Evolutionary conservation across 2,797 vertebrate species (phyloP), one percentile per base, ranked within the genome.

Genomic region (Lindbergichthys nudifrons): DNA sequence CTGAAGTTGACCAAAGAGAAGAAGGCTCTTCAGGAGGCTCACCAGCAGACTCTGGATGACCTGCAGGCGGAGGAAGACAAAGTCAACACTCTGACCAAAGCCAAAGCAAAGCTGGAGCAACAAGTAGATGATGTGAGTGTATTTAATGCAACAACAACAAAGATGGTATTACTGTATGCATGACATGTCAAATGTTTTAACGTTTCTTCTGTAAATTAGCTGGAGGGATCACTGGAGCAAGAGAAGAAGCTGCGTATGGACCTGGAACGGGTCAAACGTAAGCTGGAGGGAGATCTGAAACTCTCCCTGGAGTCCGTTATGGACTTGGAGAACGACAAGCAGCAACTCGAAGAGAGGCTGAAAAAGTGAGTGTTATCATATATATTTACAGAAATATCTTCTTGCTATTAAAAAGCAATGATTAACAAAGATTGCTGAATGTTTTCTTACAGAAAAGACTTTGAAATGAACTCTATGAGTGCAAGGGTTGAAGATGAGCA

Each of bases 31-130:
- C 96, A 98, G 77, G 97, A 98, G 77, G 96, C 96, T 42, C 97
- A 98, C 73, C 97, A 98, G 90, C 97, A 97, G 92, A 95, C 95
- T 10, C 91, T 98, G 82, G 97, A 98, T 4, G 97, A 99, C 92
- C 91, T 99, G 60, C 97, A 99, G 93, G 95, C 94, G 0, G 97
- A 98, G 86, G 97, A 99, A 65, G 97, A 99, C 92, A 98, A 97
- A 68, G 97, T 97, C 93, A 97, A 97, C 74, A 91, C 93, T 0
- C 92, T 98, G 88, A 96, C 95, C 80, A 98, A 98, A 85, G 95
- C 96, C 81, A 98, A 98, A 86, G 92, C 93, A 80, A 98, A 97
- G 82, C 89, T 99, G 89, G 97, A 98, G 90, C 97, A 98, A 88
- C 97, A 98, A 94, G 96, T 97, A 50, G 97, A 98, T 76, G 97